Evolutionary conservation across 2,113 vertebrate species (phyloP).

Genomic region (Leptocoma aspasia): DNA sequence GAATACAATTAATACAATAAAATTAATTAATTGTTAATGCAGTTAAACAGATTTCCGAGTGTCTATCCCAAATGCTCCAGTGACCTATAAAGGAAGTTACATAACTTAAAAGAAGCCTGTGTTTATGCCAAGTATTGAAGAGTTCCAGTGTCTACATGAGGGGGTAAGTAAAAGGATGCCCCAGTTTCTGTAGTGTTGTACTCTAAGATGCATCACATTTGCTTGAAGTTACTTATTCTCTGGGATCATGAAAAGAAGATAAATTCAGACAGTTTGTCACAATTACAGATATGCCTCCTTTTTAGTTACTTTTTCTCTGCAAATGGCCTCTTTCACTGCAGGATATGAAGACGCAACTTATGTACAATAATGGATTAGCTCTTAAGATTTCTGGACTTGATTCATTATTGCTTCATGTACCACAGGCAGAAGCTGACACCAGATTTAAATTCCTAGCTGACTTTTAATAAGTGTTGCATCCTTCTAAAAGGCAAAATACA

Average conservation of each 20-base stretch:
- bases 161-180: not conserved
- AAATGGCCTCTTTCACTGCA: not conserved
- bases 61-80: not conserved
- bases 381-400: not conserved
- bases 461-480: conserved; percentile 2
- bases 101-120: not conserved
- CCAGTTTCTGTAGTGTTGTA: not conserved
- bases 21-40: not conserved
- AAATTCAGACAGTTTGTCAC: not conserved
- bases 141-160: not conserved
- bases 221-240: not conserved
- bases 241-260: not conserved
- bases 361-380: not conserved
- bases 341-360: not conserved
- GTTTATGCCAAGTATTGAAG: not conserved
- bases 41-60: not conserved
- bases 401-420: not conserved
- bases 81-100: not conserved
- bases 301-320: not conserved
- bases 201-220: not conserved
- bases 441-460: not conserved
- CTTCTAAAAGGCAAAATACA: conserved; percentile 34
- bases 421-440: not conserved
- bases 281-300: not conserved
- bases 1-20: not conserved